These are phyloP conservation scores for Adoxophyes honmai DNA, from an alignment of 1,140 invertebrate species.

Conservation along the genomic window DNA sequence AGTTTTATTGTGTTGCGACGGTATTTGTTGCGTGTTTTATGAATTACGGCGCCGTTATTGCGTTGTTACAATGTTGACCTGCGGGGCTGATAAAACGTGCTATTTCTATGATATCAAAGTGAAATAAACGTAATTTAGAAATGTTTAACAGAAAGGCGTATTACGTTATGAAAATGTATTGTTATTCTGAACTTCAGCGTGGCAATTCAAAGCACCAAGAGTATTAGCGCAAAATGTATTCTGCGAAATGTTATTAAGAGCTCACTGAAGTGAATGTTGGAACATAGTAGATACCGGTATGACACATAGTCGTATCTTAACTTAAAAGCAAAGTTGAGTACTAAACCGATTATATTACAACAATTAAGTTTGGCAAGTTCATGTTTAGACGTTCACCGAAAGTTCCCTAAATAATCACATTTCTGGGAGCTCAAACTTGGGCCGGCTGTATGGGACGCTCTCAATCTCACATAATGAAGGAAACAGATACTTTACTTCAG, in stretches of 20 bases:
- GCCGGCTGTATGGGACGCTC: conserved; percentile 17
- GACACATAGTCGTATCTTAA: neutral
- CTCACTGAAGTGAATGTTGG: neutral
- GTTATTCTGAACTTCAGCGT: no score
- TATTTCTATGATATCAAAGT: no score
- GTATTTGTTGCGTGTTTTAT: no score
- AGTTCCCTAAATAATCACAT: conserved; percentile 58
- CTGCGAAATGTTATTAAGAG: neutral
- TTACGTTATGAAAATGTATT: no score
- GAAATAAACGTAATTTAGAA: no score
- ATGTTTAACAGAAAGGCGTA: no score
- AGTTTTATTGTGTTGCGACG: conserved; percentile 27
- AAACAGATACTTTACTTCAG: conserved; percentile 17
- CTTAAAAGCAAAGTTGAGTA: conserved; percentile 46
- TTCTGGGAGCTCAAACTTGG: conserved; percentile 41
- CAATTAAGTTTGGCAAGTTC: conserved; percentile 52
- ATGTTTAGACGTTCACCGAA: conserved; percentile 59
- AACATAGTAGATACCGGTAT: neutral
- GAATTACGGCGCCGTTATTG: no score
- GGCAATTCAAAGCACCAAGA: no score
- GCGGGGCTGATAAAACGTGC: no score
- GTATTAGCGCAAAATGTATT: neutral
- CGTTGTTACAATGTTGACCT: no score
- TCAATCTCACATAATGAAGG: conserved; percentile 6
- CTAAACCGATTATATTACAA: conserved; percentile 57